phyloP scores from a whole-genome alignment of 2,113 vertebrate species.

The Oceanites oceanicus region DNA sequence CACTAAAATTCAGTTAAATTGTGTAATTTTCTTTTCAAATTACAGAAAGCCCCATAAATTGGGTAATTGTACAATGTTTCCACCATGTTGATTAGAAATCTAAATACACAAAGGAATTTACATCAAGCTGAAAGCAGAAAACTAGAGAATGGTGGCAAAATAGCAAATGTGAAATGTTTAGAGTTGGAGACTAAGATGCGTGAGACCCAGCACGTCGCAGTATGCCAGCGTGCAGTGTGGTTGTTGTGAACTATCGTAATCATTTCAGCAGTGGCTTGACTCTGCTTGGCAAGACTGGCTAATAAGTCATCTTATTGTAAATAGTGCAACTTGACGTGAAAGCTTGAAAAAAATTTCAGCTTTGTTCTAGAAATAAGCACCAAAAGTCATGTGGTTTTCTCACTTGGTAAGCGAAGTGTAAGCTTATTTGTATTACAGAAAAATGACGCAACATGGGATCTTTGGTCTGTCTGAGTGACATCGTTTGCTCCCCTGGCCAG shows the following conservation, averaged over 20 bases:
- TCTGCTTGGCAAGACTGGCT: neutral
- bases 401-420: neutral
- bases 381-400: neutral
- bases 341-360: neutral
- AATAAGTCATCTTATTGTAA: fast-evolving
- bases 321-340: neutral
- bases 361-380: neutral
- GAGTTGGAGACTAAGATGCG: neutral
- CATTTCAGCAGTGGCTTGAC: fast-evolving
- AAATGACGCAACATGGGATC: neutral
- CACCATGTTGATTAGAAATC: neutral
- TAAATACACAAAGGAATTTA: neutral
- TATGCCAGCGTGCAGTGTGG: fast-evolving
- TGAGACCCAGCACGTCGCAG: neutral
- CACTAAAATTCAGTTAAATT: constrained; percentile 32
- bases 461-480: neutral
- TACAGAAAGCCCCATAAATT: neutral
- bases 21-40: constrained; percentile 6
- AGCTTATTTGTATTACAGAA: neutral
- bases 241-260: fast-evolving
- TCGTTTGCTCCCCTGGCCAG: neutral
- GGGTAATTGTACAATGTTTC: neutral
- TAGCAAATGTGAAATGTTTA: neutral
- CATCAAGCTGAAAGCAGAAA: neutral
- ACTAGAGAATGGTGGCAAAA: neutral